Evolutionary conservation across 2,888 invertebrate species (phyloP), one percentile per base, ranked within the genome.

Genomic region (Pegoplata infirma): DNA sequence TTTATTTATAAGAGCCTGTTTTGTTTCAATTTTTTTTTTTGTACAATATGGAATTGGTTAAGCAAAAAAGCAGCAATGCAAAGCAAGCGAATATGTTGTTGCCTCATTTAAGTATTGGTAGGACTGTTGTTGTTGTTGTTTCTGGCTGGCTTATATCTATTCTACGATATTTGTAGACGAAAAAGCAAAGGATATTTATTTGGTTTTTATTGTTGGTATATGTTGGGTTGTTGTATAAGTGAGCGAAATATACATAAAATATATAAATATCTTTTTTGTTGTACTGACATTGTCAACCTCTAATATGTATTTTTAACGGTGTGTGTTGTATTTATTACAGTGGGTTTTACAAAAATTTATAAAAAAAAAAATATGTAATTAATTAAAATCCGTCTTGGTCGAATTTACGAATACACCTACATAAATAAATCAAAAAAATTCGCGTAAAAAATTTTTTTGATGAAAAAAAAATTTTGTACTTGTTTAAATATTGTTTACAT

Each of bases 1-100:
- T 77, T n/a, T 69, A 76, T 72, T 49, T 36, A 59, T 44, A 73
- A 77, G 56, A 77, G 76, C 72, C 67, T 73, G 73, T 14, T 40
- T 40, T 40, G 3, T 36, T 36, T 36, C 3, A 2, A 2, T n/a
- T 40, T 40, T 10, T 36, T 36, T 40, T 40, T 40, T n/a, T 32
- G n/a, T n/a, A n/a, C 36, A n/a, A 5, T n/a, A 40, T 40, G n/a
- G n/a, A 25, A 25, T 5, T 25, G 36, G 36, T 40, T 40, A 40
- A n/a, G n/a, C n/a, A n/a, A 25, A 25, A 6, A 25, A 25, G 12
- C n/a, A 40, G 36, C 36, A 40, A 23, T 23, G 21, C 51, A 51
- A 55, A 3, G 36, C 12, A 21, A 36, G 40, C 36, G 56, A 16
- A 56, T 21, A 40, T n/a, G 14, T 19, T 14, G 36, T 40, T 40